Conservation (phyloP, 2,113 vertebrate genomes). For the Cyanocitta stelleri region DNA sequence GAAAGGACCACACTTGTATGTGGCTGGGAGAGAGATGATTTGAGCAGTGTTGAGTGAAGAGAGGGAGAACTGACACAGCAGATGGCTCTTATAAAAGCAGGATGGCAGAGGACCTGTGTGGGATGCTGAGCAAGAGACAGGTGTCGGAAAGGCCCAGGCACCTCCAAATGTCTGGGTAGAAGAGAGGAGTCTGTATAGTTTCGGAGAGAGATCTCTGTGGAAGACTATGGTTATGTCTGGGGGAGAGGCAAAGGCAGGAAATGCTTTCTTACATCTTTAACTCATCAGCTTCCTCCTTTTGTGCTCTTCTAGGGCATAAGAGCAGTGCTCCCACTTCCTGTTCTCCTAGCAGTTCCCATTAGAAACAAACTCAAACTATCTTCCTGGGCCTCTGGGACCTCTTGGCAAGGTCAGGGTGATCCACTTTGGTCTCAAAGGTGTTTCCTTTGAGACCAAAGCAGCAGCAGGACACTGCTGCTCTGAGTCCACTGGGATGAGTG, state of each 20-base stretch:
- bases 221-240: neutral
- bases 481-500: fast-evolving
- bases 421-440: neutral
- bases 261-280: neutral
- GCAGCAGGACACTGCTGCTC: neutral
- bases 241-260: neutral
- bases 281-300: neutral
- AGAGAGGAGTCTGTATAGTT: neutral
- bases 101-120: neutral
- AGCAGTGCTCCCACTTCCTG: neutral
- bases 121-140: neutral
- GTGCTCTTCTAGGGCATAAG: neutral
- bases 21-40: neutral
- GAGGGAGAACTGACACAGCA: neutral
- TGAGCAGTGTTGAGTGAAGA: neutral
- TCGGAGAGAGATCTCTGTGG: neutral
- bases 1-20: neutral
- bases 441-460: neutral
- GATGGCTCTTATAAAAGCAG: neutral
- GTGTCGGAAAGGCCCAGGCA: neutral
- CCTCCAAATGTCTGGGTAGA: neutral
- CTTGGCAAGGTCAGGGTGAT: neutral
- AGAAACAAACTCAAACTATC: neutral
- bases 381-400: neutral
- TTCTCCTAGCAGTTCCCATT: neutral